Evolutionary conservation across 2,113 vertebrate species (phyloP), one percentile per base, ranked within the genome.

Genomic region (Uropsilus gracilis): DNA sequence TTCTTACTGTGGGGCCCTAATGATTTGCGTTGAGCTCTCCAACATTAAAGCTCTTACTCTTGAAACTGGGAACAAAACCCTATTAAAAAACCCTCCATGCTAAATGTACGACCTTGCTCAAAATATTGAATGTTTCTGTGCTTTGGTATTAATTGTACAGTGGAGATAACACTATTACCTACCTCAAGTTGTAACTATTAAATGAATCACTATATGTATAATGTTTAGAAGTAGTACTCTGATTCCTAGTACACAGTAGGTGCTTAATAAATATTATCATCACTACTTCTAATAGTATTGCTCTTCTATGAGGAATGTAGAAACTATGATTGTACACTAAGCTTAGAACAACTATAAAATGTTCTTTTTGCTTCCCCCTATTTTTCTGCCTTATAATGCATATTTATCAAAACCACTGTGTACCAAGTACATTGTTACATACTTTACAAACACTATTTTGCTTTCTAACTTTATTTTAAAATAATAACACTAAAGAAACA

Each of bases 391-490:
- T 75, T 53, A 30, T 5, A 37, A 72, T 16, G 46, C 44, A 4
- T 32, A 44, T 42, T 83, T 57, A 72, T 50, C 37, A 57, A 86
- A 32, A 5, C 7, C 53, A 44, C 30, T 53, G 39, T 18, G 16
- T 68, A 44, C 37, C 30, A 85, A 34, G 18, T 61, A 82, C 13
- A 63, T 90, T 83, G 55, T 82, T 42, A 90, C 32, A 72, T 3
- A 81, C 46, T 46, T 84, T 71, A 46, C 11, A 82, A 72, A 85
- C 22, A 61, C 28, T 44, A 80, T 44, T 92, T 92, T 72, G 81
- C 39, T 83, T 89, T 86, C 37, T 39, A n/a, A n/a, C 53, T 83
- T 96, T 64, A 86, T 26, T 39, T 80, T 94, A 37, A 94, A 78
- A 69, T 30, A 91, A 9, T 6, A 46, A 24, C 28, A 69, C 30